Conservation (phyloP, 2,888 invertebrate genomes). For the Callyntrura guangdongensis region DNA sequence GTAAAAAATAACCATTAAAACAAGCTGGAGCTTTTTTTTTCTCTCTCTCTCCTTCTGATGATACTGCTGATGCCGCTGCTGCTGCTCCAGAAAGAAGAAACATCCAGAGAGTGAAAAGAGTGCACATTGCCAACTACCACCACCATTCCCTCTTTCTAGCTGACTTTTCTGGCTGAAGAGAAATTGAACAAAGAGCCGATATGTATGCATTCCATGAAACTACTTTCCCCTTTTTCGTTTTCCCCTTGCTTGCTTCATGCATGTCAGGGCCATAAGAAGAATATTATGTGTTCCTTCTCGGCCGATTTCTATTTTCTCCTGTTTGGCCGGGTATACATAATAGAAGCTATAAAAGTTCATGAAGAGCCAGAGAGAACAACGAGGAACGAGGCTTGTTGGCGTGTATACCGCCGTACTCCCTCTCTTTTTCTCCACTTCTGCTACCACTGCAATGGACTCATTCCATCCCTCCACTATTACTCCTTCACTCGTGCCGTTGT, state of each 20-base stretch:
- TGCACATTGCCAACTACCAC: slow-evolving; percentile 51
- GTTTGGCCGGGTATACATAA: background rate
- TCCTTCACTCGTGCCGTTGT: background rate
- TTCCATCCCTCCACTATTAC: slow-evolving; percentile 12
- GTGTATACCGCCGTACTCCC: slow-evolving; percentile 3
- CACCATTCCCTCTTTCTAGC: background rate
- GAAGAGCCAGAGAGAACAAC: background rate
- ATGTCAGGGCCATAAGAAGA: slow-evolving; percentile 22
- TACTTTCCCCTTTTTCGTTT: slow-evolving; percentile 43
- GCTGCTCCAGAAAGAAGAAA: slow-evolving; percentile 32
- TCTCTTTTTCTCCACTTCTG: background rate
- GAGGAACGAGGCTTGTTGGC: slow-evolving; percentile 22
- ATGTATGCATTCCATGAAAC: slow-evolving; percentile 64
- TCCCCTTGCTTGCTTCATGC: background rate
- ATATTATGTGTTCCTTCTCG: slow-evolving; percentile 29
- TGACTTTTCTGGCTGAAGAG: background rate
- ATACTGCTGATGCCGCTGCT: background rate
- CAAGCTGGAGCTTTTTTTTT: slow-evolving; percentile 34
- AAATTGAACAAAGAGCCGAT: slow-evolving; percentile 46
- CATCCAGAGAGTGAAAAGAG: slow-evolving; percentile 25
- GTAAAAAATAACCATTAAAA: slow-evolving; percentile 37
- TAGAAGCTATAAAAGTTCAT: slow-evolving; percentile 46
- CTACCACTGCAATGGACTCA: background rate
- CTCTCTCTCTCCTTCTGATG: slow-evolving; percentile 8
- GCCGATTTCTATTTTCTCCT: slow-evolving; percentile 44